phyloP scores from a whole-genome alignment of 2,888 invertebrate species.

The Drosophila mercatorum region DNA sequence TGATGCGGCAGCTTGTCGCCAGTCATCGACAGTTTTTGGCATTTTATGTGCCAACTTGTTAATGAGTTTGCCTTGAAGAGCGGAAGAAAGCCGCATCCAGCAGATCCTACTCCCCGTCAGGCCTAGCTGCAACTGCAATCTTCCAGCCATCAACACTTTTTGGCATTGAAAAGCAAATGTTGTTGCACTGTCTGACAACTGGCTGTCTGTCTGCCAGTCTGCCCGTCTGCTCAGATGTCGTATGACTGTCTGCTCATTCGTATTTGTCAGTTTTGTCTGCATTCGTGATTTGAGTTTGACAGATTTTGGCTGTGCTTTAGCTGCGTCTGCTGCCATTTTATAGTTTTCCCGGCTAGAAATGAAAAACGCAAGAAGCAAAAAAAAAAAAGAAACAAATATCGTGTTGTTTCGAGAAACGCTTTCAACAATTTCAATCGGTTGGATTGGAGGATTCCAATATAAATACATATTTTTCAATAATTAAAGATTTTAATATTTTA shows the following conservation, averaged over 20 bases:
- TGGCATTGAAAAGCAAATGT: conserved; percentile 58
- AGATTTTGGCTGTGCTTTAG: conserved; percentile 61
- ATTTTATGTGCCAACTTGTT: conserved; percentile 76
- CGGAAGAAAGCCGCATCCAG: conserved; percentile 13
- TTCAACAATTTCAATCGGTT: not conserved
- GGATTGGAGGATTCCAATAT: no score
- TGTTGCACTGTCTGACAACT: conserved; percentile 35
- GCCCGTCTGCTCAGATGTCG: conserved; percentile 23
- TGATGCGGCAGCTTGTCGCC: conserved; percentile 69
- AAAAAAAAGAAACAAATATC: not conserved
- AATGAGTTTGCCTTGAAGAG: conserved; percentile 65
- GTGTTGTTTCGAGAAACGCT: conserved; percentile 11
- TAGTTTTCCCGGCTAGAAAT: conserved; percentile 27
- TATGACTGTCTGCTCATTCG: conserved; percentile 33
- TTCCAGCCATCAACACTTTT: conserved; percentile 38
- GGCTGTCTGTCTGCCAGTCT: conserved; percentile 4
- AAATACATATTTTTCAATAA: no score
- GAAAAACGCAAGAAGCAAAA: conserved; percentile 3
- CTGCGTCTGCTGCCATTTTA: conserved; percentile 24
- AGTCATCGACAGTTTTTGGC: conserved; percentile 62
- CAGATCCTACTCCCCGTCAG: conserved; percentile 2
- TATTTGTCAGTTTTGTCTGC: conserved; percentile 66
- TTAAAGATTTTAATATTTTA: no score
- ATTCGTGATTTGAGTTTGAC: conserved; percentile 69
- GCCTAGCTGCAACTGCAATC: conserved; percentile 50